These are phyloP conservation scores for Thymallus thymallus DNA, from an alignment of 2,113 vertebrate species.

Conservation along the genomic window DNA sequence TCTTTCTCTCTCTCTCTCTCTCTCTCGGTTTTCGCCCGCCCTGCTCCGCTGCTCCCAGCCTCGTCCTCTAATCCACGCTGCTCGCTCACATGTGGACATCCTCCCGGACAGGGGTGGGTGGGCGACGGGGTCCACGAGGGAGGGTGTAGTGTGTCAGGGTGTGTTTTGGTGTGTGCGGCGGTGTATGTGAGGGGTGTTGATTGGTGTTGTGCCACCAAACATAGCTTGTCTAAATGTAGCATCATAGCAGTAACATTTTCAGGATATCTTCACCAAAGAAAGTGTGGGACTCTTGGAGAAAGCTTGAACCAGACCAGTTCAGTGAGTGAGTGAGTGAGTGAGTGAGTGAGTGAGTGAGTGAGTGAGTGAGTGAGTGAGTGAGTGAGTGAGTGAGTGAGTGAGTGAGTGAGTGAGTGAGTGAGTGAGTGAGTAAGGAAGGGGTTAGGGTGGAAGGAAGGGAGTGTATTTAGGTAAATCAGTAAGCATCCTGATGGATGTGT, in stretches of 20 bases:
- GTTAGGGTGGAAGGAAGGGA: no score
- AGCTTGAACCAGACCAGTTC: constrained; percentile 8
- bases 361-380: constrained; percentile 76
- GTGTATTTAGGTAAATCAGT: constrained; percentile 43
- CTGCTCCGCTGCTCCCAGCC: constrained; percentile 47
- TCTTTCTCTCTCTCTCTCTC: constrained; percentile 21
- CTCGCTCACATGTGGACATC: constrained; percentile 42
- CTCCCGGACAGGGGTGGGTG: constrained; percentile 20
- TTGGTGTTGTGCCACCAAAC: no score
- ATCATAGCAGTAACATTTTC: no score
- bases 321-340: constrained; percentile 62
- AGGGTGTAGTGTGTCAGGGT: not conserved
- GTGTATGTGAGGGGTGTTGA: not conserved
- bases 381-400: constrained; percentile 17
- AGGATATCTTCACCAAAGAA: no score
- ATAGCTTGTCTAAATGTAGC: no score
- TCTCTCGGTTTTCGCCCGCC: constrained; percentile 24
- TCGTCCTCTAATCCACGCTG: constrained; percentile 76
- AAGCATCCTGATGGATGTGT: constrained; percentile 42
- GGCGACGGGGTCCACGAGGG: no score
- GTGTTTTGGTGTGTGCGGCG: not conserved
- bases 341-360: constrained; percentile 79
- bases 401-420: constrained; percentile 51
- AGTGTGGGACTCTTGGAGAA: no score
- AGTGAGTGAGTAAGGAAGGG: constrained; percentile 80